Evolutionary conservation across 2,888 invertebrate genomes (phyloP).

Genomic region (Escarpia spicata): DNA sequence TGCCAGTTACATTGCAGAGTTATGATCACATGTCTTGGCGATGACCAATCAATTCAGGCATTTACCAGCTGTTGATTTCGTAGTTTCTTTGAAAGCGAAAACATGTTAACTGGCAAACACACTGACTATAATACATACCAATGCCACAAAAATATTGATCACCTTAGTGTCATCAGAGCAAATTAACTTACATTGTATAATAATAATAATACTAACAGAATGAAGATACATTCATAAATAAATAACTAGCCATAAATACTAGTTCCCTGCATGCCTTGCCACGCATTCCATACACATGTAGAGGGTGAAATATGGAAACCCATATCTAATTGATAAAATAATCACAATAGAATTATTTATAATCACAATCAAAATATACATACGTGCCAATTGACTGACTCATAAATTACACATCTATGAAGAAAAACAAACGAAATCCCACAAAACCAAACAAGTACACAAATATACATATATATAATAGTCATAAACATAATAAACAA

Average conservation of each 20-base stretch:
- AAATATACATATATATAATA: constrained; percentile 8
- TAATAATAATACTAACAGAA: constrained; percentile 16
- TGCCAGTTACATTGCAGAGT: background rate
- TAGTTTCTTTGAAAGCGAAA: background rate
- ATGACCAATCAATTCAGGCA: background rate
- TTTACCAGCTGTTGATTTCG: background rate
- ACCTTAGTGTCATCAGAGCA: constrained; percentile 6
- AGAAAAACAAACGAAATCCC: constrained; percentile 8
- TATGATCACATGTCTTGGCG: constrained; percentile 3
- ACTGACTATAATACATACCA: constrained; percentile 5
- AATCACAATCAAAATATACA: constrained; percentile 16
- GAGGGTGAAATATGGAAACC: constrained; percentile 16
- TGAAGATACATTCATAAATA: constrained; percentile 16
- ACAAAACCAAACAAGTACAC: constrained; percentile 16
- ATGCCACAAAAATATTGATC: background rate
- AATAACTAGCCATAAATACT: constrained; percentile 16
- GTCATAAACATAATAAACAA: constrained; percentile 16
- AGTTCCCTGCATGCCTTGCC: constrained; percentile 9
- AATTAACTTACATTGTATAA: background rate
- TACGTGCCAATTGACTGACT: constrained; percentile 12
- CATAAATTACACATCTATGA: constrained; percentile 16
- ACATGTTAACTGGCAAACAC: background rate
- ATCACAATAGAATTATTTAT: background rate
- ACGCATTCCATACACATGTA: background rate
- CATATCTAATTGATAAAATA: background rate